Evolutionary conservation across 2,797 vertebrate genomes (phyloP).

Genomic region (Leuciscus waleckii): DNA sequence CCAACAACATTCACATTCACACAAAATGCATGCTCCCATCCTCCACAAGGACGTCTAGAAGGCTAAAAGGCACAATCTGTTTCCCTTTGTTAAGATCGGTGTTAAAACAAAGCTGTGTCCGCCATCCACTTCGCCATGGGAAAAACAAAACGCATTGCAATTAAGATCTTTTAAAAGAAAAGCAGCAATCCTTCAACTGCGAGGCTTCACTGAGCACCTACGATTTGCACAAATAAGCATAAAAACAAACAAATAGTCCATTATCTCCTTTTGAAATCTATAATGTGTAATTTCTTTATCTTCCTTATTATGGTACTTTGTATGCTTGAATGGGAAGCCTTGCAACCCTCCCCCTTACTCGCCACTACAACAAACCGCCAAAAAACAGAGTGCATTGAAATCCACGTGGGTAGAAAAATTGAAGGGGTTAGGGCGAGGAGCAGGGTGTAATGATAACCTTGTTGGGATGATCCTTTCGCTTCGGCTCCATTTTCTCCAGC

Average conservation of each 20-base stretch:
- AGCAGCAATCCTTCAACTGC: slow-evolving; percentile 61
- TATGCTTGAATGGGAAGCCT: slow-evolving; percentile 61
- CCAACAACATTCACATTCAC: slow-evolving; percentile 34
- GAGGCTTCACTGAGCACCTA: slow-evolving; percentile 49
- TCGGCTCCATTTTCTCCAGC: slow-evolving; percentile 81
- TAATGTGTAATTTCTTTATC: slow-evolving; percentile 68
- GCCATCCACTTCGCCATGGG: slow-evolving; percentile 27
- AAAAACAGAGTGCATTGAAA: slow-evolving; percentile 57
- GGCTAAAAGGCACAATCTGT: slow-evolving; percentile 59
- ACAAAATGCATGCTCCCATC: slow-evolving; percentile 39
- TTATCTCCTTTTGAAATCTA: slow-evolving; percentile 67
- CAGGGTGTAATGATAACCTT: slow-evolving; percentile 77
- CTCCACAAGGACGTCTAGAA: slow-evolving; percentile 47
- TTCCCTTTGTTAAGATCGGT: slow-evolving; percentile 47
- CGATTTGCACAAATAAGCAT: slow-evolving; percentile 63
- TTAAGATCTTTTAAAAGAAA: slow-evolving; percentile 82
- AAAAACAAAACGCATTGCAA: slow-evolving; percentile 70
- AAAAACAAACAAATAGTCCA: slow-evolving; percentile 65
- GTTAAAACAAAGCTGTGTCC: slow-evolving; percentile 54
- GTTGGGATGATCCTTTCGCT: slow-evolving; percentile 71
- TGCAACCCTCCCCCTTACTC: slow-evolving; percentile 42
- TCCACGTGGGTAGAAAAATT: slow-evolving; percentile 59
- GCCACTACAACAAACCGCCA: slow-evolving; percentile 39
- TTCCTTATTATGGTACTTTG: slow-evolving; percentile 65
- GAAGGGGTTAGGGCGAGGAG: slow-evolving; percentile 53